Evolutionary conservation across 2,797 vertebrate species (phyloP).

Genomic region (Limnodromus scolopaceus): DNA sequence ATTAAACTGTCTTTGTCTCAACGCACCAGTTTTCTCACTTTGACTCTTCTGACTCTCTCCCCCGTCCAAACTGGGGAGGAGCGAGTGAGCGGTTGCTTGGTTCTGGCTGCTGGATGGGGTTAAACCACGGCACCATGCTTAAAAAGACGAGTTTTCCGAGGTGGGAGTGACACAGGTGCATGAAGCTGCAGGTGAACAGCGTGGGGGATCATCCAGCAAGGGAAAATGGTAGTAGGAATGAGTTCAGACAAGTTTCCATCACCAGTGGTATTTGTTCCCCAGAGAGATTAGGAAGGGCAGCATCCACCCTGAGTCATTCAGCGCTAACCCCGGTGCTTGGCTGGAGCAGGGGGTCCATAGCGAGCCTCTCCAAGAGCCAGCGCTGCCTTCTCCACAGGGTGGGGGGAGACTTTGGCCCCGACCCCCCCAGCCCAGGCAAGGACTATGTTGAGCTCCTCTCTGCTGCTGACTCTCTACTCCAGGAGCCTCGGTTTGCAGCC

Average conservation of each 20-base stretch:
- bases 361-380: fast-evolving
- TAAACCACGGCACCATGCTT: background rate
- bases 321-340: background rate
- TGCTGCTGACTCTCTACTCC: background rate
- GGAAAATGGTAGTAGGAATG: background rate
- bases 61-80: background rate
- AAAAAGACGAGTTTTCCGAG: background rate
- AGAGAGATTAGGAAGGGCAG: background rate
- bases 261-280: background rate
- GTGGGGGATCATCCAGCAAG: background rate
- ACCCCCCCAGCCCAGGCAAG: too few relatives aligned
- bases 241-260: background rate
- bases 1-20: background rate
- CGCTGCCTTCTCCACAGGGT: fast-evolving
- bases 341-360: background rate
- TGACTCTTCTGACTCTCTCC: background rate
- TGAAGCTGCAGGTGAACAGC: background rate
- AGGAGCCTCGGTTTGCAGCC: fast-evolving
- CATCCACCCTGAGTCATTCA: background rate
- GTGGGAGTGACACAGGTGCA: background rate
- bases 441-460: background rate
- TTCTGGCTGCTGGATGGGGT: background rate
- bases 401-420: background rate
- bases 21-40: background rate
- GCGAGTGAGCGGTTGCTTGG: background rate